phyloP scores from a whole-genome alignment of 1,140 invertebrate species.

The Leguminivora glycinivorella region DNA sequence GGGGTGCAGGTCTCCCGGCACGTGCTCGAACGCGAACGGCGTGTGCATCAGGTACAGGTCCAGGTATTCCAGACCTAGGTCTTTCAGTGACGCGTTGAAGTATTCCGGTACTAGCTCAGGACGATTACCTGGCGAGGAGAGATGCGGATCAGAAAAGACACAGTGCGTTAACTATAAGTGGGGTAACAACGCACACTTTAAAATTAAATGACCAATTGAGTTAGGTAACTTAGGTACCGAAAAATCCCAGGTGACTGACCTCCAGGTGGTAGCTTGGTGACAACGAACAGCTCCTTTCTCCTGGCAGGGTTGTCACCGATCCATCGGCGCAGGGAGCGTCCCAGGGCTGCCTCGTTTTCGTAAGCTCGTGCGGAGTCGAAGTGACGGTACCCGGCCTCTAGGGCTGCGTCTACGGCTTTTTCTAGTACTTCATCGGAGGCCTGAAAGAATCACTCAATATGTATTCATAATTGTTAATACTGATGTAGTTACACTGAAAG shows the following conservation, averaged over 20 bases:
- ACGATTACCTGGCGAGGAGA: slow-evolving; percentile 62
- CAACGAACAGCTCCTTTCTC: slow-evolving; percentile 85
- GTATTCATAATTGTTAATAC: no score
- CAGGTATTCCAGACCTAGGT: slow-evolving; percentile 82
- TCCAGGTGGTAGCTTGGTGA: slow-evolving; percentile 81
- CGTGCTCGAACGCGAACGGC: slow-evolving; percentile 75
- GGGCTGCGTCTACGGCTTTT: slow-evolving; percentile 79
- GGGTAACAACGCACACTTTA: no score
- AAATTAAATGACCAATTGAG: no score
- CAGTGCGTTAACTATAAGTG: no score
- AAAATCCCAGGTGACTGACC: slow-evolving; percentile 39
- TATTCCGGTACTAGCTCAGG: slow-evolving; percentile 80
- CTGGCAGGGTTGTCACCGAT: slow-evolving; percentile 81
- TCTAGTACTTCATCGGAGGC: slow-evolving; percentile 77
- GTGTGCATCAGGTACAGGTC: slow-evolving; percentile 86
- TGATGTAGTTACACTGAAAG: no score
- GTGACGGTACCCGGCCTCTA: slow-evolving; percentile 84
- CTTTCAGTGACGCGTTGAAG: slow-evolving; percentile 80
- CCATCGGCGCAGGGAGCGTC: slow-evolving; percentile 82
- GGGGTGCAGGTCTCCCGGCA: slow-evolving; percentile 70
- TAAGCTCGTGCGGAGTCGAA: slow-evolving; percentile 85
- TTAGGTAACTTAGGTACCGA: no score
- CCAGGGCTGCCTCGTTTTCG: slow-evolving; percentile 82
- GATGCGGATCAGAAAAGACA: neutral
- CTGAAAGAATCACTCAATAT: slow-evolving; percentile 49